Percentiles rank a stretch among this genome's conserved stretches.
Evolutionary conservation across 2,888 invertebrate genomes (phyloP).

Genomic region (Watsonalla binaria): DNA sequence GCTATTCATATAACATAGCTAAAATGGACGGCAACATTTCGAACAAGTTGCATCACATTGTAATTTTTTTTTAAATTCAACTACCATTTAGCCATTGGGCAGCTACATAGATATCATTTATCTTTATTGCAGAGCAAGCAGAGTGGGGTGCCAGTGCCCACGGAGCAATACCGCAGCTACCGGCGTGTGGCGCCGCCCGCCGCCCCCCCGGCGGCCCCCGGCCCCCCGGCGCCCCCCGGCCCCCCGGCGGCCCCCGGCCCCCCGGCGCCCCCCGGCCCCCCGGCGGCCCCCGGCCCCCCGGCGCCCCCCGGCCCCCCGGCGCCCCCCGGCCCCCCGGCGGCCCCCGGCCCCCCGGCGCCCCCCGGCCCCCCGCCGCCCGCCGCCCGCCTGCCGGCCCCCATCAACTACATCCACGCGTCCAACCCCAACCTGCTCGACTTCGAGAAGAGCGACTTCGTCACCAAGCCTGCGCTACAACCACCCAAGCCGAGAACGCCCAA

Average conservation of each 20-base stretch:
- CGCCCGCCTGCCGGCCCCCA: conserved; percentile 65
- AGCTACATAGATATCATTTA: too few relatives aligned
- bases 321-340: conserved; percentile 10
- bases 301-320: conserved; percentile 10
- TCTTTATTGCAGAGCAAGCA: conserved; percentile 48
- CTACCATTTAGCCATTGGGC: too few relatives aligned
- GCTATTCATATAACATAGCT: too few relatives aligned
- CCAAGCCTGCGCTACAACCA: conserved; percentile 42
- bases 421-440: conserved; percentile 84
- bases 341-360: conserved; percentile 50
- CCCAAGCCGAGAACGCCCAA: conserved; percentile 39
- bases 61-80: too few relatives aligned
- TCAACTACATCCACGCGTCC: conserved; percentile 83
- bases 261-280: too few relatives aligned
- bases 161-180: conserved; percentile 87
- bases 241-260: too few relatives aligned
- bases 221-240: conserved; percentile 6
- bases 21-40: too few relatives aligned
- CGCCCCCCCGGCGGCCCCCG: conserved; percentile 16
- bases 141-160: conserved; percentile 82
- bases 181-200: conserved; percentile 75
- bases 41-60: too few relatives aligned
- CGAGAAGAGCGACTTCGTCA: conserved; percentile 69
- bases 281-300: conserved; percentile 65
- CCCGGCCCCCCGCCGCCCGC: conserved; percentile 38